phyloP scores from a whole-genome alignment of 1,140 invertebrate species.

The Scaptomyza hsui region DNA sequence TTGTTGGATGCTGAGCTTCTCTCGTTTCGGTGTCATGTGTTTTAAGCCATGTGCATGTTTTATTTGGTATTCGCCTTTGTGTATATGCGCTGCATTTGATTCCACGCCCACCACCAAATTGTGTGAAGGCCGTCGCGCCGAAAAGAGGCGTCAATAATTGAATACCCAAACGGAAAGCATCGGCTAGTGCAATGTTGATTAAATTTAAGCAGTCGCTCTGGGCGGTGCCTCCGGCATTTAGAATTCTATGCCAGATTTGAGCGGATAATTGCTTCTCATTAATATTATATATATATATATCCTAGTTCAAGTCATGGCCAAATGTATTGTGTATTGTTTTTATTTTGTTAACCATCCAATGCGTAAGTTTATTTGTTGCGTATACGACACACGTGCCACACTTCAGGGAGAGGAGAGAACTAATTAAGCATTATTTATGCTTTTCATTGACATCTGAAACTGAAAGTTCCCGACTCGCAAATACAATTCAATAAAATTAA shows the following conservation, averaged over 20 bases:
- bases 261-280: conserved; percentile 58
- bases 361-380: conserved; percentile 18
- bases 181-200: conserved; percentile 59
- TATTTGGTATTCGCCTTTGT: conserved; percentile 66
- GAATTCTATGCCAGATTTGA: conserved; percentile 63
- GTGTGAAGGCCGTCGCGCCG: conserved; percentile 58
- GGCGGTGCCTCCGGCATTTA: conserved; percentile 29
- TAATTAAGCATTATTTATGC: conserved; percentile 68
- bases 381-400: conserved; percentile 27
- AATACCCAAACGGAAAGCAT: conserved; percentile 54
- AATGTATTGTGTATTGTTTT: conserved; percentile 14
- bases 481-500: conserved; percentile 63
- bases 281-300: conserved; percentile 63
- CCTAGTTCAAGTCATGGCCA: conserved; percentile 31
- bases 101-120: conserved; percentile 48
- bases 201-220: conserved; percentile 62
- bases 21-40: conserved; percentile 73
- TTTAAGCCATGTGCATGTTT: conserved; percentile 80
- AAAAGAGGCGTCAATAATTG: conserved; percentile 76
- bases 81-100: conserved; percentile 58
- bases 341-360: too few relatives aligned
- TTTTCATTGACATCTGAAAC: conserved; percentile 58
- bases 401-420: conserved; percentile 6
- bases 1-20: conserved; percentile 41
- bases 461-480: conserved; percentile 51